A percentile compares a stretch with the other conserved stretches of the same genome.
These are phyloP conservation scores for Oxyura jamaicensis DNA, from an alignment of 2,113 vertebrate genomes.

Conservation along the genomic window DNA sequence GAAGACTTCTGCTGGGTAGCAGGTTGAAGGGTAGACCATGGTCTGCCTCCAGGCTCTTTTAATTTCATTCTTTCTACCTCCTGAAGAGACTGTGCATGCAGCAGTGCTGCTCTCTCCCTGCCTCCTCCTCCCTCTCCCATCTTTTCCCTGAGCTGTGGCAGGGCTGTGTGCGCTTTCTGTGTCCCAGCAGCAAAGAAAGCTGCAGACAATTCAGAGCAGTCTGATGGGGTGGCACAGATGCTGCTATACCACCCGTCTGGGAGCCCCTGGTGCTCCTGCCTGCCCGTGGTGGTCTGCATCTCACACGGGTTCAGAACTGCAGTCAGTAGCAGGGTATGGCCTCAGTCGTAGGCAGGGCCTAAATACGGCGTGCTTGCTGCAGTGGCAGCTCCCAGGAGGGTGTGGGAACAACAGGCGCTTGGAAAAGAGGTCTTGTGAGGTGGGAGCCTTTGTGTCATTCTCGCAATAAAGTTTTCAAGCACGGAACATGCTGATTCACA, in stretches of 20 bases:
- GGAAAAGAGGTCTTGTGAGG: slow-evolving; percentile 15
- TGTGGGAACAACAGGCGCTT: not conserved
- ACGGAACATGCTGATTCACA: slow-evolving; percentile 48
- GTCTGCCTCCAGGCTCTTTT: not conserved
- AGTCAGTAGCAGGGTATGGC: not conserved
- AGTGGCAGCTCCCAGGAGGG: not conserved
- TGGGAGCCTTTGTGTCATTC: not conserved
- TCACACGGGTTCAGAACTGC: not conserved
- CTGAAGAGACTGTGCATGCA: not conserved
- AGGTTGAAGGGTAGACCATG: not conserved
- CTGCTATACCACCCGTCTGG: not conserved
- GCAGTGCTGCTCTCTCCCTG: not conserved
- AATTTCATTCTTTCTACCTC: not conserved
- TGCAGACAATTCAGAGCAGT: not conserved
- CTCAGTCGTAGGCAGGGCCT: not conserved
- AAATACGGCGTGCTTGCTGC: rapidly evolving
- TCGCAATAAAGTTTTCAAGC: slow-evolving; percentile 14
- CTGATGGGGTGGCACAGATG: not conserved
- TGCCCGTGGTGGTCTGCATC: not conserved
- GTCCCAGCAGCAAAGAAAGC: not conserved
- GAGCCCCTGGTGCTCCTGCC: not conserved
- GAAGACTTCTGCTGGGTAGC: not conserved
- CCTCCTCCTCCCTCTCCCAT: not conserved
- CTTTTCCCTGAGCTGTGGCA: not conserved
- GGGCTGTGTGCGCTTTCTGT: not conserved